Evolutionary conservation across 2,888 invertebrate genomes (phyloP).

Genomic region (Apamea epomidion): DNA sequence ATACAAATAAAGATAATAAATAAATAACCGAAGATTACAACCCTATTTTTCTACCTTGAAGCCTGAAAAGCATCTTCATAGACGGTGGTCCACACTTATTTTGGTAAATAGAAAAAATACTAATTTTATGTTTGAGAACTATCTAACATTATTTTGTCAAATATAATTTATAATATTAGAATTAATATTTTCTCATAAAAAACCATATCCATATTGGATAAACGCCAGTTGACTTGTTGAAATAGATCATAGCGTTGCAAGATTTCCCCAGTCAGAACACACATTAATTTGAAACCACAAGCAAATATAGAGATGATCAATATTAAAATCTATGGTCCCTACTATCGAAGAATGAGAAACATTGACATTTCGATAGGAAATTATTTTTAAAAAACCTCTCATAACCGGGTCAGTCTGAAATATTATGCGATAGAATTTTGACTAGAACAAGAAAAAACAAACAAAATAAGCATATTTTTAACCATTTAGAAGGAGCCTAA

Average conservation of each 20-base stretch:
- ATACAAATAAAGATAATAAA: not conserved
- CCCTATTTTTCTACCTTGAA: not conserved
- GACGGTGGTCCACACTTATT: not conserved
- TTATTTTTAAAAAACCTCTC: constrained; percentile 73
- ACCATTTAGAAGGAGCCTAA: constrained; percentile 36
- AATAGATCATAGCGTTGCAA: not conserved
- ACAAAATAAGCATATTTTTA: constrained; percentile 18
- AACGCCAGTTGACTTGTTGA: no score
- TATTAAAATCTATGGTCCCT: constrained; percentile 87
- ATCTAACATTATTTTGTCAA: no score
- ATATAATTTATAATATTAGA: no score
- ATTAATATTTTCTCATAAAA: not conserved
- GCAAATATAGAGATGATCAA: constrained; percentile 78
- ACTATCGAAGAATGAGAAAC: constrained; percentile 79
- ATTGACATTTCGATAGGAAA: constrained; percentile 77
- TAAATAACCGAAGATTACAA: not conserved
- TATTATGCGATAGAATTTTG: constrained; percentile 69
- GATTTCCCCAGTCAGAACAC: constrained; percentile 28
- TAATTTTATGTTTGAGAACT: not conserved
- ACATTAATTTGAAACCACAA: constrained; percentile 55
- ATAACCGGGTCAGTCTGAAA: constrained; percentile 77
- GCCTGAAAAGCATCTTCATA: not conserved
- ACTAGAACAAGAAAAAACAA: constrained; percentile 67
- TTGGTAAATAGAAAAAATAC: not conserved
- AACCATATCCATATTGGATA: no score